Conservation (phyloP, 1,140 invertebrate genomes). For the Bombus sylvicola region DNA sequence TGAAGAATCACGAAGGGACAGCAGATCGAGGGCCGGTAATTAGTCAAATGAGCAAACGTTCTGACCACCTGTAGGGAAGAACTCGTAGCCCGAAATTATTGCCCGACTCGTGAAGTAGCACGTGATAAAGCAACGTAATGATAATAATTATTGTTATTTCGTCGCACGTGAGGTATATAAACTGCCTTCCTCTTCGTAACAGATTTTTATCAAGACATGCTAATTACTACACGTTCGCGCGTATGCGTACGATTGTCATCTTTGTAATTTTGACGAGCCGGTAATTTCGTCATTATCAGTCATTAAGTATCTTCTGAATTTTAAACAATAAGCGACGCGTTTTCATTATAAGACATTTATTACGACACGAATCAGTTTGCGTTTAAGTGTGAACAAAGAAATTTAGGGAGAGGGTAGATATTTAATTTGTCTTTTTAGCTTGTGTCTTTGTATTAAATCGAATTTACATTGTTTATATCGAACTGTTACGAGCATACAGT, state of each 20-base stretch:
- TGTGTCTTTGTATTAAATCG: background rate
- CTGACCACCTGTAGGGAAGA: conserved; percentile 20
- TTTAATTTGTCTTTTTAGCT: too few relatives aligned
- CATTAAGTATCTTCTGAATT: background rate
- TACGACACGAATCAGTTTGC: background rate
- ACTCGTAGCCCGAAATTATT: conserved; percentile 11
- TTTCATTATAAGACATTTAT: background rate
- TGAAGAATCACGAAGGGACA: background rate
- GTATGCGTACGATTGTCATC: background rate
- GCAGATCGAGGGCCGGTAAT: conserved; percentile 18
- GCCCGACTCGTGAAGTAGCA: conserved; percentile 29
- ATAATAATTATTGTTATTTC: conserved; percentile 40
- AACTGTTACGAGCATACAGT: background rate
- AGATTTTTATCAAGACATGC: conserved; percentile 39
- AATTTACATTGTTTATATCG: background rate
- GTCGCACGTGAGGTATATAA: conserved; percentile 10
- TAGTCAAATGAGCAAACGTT: conserved; percentile 48
- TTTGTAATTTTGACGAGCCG: background rate
- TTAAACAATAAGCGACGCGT: background rate
- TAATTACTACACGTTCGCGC: conserved; percentile 31
- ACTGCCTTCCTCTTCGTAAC: background rate
- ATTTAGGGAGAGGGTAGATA: too few relatives aligned
- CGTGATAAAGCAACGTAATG: conserved; percentile 36
- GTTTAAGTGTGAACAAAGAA: background rate
- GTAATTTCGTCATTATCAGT: conserved; percentile 22